Evolutionary conservation across 30 jellyfish, hydroid and myxozoan species (phyloP).

Genomic region (Sanderia malayensis): DNA sequence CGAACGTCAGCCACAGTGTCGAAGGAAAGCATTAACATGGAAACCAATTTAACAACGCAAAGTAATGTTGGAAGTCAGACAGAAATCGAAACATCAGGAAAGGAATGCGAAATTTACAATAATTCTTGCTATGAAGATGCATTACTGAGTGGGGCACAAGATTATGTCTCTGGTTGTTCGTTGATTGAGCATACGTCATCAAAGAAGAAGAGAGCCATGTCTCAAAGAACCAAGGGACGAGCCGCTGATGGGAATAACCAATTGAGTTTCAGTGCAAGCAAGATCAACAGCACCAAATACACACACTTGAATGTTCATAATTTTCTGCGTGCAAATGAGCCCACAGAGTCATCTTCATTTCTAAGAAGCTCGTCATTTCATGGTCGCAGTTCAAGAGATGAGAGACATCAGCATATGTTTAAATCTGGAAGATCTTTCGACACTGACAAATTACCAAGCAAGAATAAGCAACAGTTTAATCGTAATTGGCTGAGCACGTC

Average conservation of each 20-base stretch:
- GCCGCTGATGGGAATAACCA: slow-evolving; percentile 45
- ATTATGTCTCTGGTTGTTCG: slow-evolving; percentile 83
- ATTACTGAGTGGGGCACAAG: slow-evolving; percentile 69
- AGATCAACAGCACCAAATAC: slow-evolving; percentile 9
- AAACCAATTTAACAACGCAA: not conserved
- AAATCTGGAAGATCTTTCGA: slow-evolving; percentile 43
- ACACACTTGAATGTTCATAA: slow-evolving; percentile 6
- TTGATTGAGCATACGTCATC: slow-evolving; percentile 63
- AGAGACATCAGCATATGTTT: slow-evolving; percentile 7
- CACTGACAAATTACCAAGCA: not conserved
- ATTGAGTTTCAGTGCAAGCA: slow-evolving; percentile 11
- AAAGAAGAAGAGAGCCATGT: slow-evolving; percentile 18
- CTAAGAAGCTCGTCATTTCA: slow-evolving; percentile 69
- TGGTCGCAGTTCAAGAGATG: slow-evolving; percentile 66
- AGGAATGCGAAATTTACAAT: not conserved
- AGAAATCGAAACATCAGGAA: not conserved
- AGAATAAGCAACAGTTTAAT: not conserved
- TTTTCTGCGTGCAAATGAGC: slow-evolving; percentile 3
- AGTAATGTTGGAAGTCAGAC: not conserved
- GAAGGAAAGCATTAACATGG: not conserved
- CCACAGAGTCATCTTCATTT: slow-evolving; percentile 41
- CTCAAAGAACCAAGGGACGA: slow-evolving; percentile 73
- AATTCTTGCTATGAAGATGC: slow-evolving; percentile 42
- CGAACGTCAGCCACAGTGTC: not conserved
- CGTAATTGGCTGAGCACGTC: slow-evolving; percentile 14